Percentiles rank a stretch among this genome's conserved stretches.
These are phyloP conservation scores for Cyanoderma ruficeps DNA, from an alignment of 2,113 vertebrate genomes.

Conservation along the genomic window DNA sequence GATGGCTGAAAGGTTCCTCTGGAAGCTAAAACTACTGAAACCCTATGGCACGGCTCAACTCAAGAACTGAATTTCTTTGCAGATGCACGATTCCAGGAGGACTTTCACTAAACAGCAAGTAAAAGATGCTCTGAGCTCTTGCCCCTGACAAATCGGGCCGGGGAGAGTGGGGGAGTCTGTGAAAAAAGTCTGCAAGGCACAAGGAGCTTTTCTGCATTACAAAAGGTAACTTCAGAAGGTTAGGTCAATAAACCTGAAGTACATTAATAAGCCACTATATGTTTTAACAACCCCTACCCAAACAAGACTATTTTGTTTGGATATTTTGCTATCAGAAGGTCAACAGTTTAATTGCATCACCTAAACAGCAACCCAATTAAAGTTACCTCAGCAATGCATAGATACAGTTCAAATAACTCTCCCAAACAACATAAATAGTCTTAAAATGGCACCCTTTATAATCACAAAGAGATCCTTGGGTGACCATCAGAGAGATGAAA, in stretches of 20 bases:
- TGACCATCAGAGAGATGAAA: neutral
- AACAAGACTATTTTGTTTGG: constrained; percentile 1
- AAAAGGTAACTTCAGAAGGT: neutral
- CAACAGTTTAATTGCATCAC: constrained; percentile 3
- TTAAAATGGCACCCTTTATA: neutral
- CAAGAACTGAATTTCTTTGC: neutral
- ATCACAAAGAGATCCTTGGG: neutral
- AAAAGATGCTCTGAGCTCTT: neutral
- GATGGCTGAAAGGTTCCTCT: neutral
- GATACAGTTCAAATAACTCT: neutral
- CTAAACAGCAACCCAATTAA: constrained; percentile 1
- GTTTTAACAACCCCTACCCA: constrained; percentile 24
- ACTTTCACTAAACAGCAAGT: neutral
- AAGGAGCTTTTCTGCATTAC: neutral
- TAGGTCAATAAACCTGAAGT: neutral
- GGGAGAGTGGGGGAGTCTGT: neutral
- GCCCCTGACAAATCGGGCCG: neutral
- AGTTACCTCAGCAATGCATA: neutral
- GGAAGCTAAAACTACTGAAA: neutral
- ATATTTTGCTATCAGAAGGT: neutral
- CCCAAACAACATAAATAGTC: neutral
- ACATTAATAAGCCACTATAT: neutral
- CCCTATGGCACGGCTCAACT: neutral
- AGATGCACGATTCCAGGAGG: neutral
- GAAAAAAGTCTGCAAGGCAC: neutral